Base-by-base conservation (phyloP, 1,140 invertebrate genomes). In the Cryptotermes secundus region DNA sequence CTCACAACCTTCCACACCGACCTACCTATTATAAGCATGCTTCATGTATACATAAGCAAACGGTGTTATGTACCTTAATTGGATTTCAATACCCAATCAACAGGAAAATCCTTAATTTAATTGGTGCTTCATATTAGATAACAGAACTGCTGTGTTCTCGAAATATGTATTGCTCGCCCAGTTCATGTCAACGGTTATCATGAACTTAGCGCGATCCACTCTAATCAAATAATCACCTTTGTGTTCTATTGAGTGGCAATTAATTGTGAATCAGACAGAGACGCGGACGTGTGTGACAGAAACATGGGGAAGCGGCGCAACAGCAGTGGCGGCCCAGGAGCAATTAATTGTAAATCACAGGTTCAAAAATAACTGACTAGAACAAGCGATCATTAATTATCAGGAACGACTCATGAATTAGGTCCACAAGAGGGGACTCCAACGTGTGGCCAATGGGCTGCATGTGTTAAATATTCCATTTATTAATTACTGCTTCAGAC, bases 221-320 rank as follows among this genome's bases (percentile, higher is more conserved):
- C n/a, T 72, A 72, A 72, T 72, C 59, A 72, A 72, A 72, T 72
- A 72, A 72, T 31, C 59, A 72, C 59, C 59, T 72, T 26, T 31
- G 59, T 72, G 59, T 72, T 31, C 59, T 10, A 31, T 4, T 4
- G 59, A 72, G 59, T 9, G 59, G 59, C 59, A 31, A 72, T 72
- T 72, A 72, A 72, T 72, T 72, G 26, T 16, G 59, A 72, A 72
- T 31, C 59, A 72, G 26, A 72, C 59, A 72, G 9, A 31, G 0
- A 16, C 26, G 59, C 14, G 4, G 10, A 72, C 26, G 59, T 72
- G 59, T 72, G 59, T n/a, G 59, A 72, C 59, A 65, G 59, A 6
- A 65, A n/a, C 59, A 65, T 12, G 59, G 26, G 59, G 12, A 31
- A 26, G 31, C 1, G n/a, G n/a, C 59, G n/a, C n/a, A 2, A 14